Conservation (phyloP, 1,140 invertebrate genomes). For the Drosophila kurseongensis region DNA sequence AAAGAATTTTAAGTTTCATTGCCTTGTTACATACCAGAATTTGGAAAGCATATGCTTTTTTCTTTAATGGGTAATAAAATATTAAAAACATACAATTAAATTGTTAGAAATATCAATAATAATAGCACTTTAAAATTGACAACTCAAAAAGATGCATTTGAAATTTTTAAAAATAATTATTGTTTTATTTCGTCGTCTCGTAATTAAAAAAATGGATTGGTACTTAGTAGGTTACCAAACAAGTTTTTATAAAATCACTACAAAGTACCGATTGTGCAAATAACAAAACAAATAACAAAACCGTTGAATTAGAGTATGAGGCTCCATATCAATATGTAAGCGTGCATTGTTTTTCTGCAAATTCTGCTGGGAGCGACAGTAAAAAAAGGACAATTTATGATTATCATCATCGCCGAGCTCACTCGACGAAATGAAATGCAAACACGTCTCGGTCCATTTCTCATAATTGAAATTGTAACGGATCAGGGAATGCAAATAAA, state of each 20-base stretch:
- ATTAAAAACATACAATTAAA: no score
- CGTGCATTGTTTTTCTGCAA: slow-evolving; percentile 11
- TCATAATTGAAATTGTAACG: slow-evolving; percentile 62
- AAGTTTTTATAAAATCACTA: not conserved
- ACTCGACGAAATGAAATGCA: slow-evolving; percentile 53
- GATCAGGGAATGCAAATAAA: slow-evolving; percentile 55
- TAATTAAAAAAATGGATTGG: no score
- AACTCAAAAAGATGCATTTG: no score
- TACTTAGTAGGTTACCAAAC: no score
- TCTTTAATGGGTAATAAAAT: no score
- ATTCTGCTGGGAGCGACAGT: slow-evolving; percentile 12
- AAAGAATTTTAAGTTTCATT: not conserved
- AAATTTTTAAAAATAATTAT: no score
- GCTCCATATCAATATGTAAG: slow-evolving; percentile 12
- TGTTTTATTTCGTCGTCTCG: no score
- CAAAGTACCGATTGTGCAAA: not conserved
- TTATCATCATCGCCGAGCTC: slow-evolving; percentile 35
- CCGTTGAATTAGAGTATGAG: slow-evolving; percentile 19
- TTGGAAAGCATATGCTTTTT: no score
- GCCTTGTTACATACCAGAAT: not conserved
- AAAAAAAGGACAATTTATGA: slow-evolving; percentile 39
- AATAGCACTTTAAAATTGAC: no score
- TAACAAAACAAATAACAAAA: not conserved
- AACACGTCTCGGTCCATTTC: slow-evolving; percentile 49
- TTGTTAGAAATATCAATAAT: no score